These are phyloP conservation scores for Subacronicta megacephala DNA, from an alignment of 2,888 invertebrate genomes.

Conservation along the genomic window DNA sequence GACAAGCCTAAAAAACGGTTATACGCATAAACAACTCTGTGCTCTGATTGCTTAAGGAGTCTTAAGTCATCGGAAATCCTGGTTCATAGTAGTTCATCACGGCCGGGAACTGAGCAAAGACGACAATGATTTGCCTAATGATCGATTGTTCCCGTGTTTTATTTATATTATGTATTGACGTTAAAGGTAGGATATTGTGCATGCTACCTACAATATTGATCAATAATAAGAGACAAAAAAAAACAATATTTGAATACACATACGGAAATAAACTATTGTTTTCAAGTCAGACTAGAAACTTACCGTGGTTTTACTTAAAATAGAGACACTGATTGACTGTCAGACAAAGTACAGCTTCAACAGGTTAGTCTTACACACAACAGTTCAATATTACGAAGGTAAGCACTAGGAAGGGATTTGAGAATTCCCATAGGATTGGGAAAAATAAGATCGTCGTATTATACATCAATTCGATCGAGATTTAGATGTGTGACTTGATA, in stretches of 20 bases:
- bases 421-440: no score
- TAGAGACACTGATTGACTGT: no score
- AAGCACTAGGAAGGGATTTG: no score
- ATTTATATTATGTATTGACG: constrained; percentile 16
- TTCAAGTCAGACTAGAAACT: no score
- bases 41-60: constrained; percentile 65
- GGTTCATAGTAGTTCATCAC: constrained; percentile 71
- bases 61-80: constrained; percentile 78
- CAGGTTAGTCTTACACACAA: no score
- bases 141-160: constrained; percentile 32
- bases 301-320: no score
- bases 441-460: no score
- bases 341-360: no score
- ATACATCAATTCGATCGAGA: no score
- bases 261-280: not conserved
- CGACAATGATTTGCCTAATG: constrained; percentile 34
- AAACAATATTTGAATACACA: not conserved
- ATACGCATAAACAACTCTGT: constrained; percentile 72
- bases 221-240: not conserved
- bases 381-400: no score
- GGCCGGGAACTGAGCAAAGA: constrained; percentile 29
- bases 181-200: constrained; percentile 17
- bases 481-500: no score
- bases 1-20: constrained; percentile 64
- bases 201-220: not conserved